Evolutionary conservation across 2,113 vertebrate genomes (phyloP), one percentile per base, ranked within the genome.

Genomic region (Notothenia coriiceps): DNA sequence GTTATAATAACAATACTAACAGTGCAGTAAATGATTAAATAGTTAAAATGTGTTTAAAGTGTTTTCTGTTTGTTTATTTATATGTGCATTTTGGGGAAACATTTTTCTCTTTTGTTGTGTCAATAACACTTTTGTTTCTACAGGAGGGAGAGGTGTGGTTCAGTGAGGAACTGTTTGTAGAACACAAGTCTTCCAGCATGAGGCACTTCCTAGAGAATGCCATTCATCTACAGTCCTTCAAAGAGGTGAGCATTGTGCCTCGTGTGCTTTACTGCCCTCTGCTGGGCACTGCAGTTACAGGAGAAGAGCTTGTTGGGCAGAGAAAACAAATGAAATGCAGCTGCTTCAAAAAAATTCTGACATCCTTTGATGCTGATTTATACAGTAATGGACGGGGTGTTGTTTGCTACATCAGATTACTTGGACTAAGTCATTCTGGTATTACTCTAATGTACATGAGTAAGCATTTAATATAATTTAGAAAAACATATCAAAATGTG

Each of bases 161-260:
- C 90, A 93, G 66, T 18, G 92, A 97, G 55, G 94, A 97, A 66
- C 72, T 89, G 11, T 98, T 98, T 84, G 43, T 97, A 67, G 94
- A 94, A 56, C 95, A 96, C 79, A 97, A 95, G 67, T 95, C 96
- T 2, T 69, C 88, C 47, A 89, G 91, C 22, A 94, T 96, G 92
- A 96, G 95, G 77, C 91, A 92, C 63, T 98, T 98, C 88, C 94
- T 97, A 29, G 94, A 93, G 72, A 91, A 91, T 17, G 96, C 97
- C 0, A 86, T 97, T 29, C 97, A 98, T 84, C 91, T 97, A 57
- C 97, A 98, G 90, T 95, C 95, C 49, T 98, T 98, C 91, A 97
- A 96, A 85, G 95, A 98, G 96, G 97, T 98, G 86, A 12, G 9
- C 5, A 35, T 25, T 44, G 9, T 29, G 20, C 51, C 1, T 50